phyloP scores from a whole-genome alignment of 2,888 invertebrate genomes.

The Cheilosia scutellata region DNA sequence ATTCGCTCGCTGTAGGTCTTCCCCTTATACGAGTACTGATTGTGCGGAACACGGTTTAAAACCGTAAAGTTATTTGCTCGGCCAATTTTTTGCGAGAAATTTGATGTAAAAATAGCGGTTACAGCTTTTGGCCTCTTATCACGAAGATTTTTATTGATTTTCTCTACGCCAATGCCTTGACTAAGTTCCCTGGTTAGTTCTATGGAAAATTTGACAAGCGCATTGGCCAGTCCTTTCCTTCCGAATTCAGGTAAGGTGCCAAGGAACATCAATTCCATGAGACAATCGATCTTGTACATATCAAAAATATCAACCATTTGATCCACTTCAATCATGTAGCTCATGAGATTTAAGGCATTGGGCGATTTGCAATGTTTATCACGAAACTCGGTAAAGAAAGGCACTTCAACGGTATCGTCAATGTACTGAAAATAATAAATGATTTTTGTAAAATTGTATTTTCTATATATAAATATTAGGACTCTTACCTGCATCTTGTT shows the following conservation, averaged over 20 bases:
- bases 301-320: conserved; percentile 86
- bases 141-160: conserved; percentile 78
- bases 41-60: conserved; percentile 85
- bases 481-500: conserved; percentile 88
- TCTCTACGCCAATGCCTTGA: conserved; percentile 84
- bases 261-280: conserved; percentile 89
- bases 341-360: conserved; percentile 86
- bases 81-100: conserved; percentile 86
- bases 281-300: conserved; percentile 86
- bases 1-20: conserved; percentile 87
- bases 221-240: conserved; percentile 85
- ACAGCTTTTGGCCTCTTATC: conserved; percentile 82
- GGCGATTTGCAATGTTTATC: conserved; percentile 85
- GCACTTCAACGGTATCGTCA: conserved; percentile 78
- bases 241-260: conserved; percentile 86
- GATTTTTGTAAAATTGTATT: neutral
- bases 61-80: conserved; percentile 85
- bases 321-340: conserved; percentile 88
- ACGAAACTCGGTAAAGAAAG: conserved; percentile 81
- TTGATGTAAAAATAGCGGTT: conserved; percentile 87
- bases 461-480: neutral
- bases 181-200: conserved; percentile 85
- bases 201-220: conserved; percentile 85
- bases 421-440: conserved; percentile 77
- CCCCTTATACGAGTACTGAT: conserved; percentile 86